Conservation (phyloP, 1,140 invertebrate genomes). For the Pseudomyrmex cubaensis region DNA sequence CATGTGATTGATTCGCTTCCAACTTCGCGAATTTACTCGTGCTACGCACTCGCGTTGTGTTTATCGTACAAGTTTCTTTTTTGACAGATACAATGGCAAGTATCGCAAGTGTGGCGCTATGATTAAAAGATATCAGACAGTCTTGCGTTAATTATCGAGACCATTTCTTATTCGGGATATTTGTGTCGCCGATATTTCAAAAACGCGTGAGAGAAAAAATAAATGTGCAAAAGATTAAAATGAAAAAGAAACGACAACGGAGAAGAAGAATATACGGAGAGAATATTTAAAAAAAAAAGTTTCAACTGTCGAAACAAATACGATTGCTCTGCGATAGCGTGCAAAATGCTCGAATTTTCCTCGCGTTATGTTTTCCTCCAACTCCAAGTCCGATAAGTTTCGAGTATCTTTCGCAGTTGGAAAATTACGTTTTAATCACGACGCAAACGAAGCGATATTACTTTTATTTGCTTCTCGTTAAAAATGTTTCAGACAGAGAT, state of each 20-base stretch:
- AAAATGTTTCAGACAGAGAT: constrained; percentile 48
- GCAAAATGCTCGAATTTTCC: constrained; percentile 13
- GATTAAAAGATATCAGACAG: too few species aligned
- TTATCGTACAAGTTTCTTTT: background rate
- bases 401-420: constrained; percentile 45
- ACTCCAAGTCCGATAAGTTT: constrained; percentile 26
- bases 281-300: background rate
- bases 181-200: too few species aligned
- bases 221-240: too few species aligned
- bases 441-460: constrained; percentile 52
- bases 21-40: constrained; percentile 48
- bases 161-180: background rate
- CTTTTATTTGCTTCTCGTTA: constrained; percentile 60
- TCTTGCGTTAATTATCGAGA: background rate
- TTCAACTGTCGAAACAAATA: background rate
- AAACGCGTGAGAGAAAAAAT: too few species aligned
- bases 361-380: background rate
- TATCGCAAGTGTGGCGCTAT: background rate
- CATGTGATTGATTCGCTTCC: constrained; percentile 76
- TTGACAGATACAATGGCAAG: background rate
- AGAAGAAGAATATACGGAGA: background rate
- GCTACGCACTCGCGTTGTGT: background rate
- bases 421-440: constrained; percentile 56
- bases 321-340: background rate
- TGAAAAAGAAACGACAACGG: too few species aligned